Conservation (phyloP, 1,140 invertebrate species). For the Cataglyphis hispanica region DNA sequence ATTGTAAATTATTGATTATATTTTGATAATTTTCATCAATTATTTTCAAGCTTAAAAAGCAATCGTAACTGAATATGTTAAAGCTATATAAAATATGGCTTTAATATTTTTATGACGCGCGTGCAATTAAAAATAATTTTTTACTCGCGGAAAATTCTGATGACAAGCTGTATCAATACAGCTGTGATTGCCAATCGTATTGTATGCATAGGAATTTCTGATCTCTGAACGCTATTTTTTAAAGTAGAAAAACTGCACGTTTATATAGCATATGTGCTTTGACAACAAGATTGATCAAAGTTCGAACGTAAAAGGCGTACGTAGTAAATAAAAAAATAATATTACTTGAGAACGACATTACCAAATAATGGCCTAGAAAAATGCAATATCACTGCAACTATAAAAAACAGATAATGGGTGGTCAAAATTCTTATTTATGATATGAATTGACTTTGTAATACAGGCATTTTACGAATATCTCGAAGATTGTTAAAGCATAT, state of each 20-base stretch:
- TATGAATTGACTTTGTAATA: not conserved
- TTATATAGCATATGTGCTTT: not conserved
- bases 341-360: constrained; percentile 10
- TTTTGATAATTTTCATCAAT: not conserved
- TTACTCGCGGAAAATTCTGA: not conserved
- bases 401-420: not conserved
- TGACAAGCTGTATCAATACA: constrained; percentile 33
- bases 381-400: not conserved
- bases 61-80: not conserved
- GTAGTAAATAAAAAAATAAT: constrained; percentile 10
- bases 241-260: not conserved
- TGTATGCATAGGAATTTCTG: not conserved
- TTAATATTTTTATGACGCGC: not conserved
- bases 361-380: not conserved
- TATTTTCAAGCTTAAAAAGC: not conserved
- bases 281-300: not conserved
- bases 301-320: not conserved
- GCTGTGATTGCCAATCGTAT: constrained; percentile 21
- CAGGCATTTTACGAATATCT: not conserved
- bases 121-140: not conserved
- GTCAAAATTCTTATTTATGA: constrained; percentile 11
- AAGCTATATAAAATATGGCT: not conserved
- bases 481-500: constrained; percentile 22
- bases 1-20: not conserved
- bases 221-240: not conserved